Base-by-base conservation (phyloP, 1,140 invertebrate species). In the Tetramorium simillimum region DNA sequence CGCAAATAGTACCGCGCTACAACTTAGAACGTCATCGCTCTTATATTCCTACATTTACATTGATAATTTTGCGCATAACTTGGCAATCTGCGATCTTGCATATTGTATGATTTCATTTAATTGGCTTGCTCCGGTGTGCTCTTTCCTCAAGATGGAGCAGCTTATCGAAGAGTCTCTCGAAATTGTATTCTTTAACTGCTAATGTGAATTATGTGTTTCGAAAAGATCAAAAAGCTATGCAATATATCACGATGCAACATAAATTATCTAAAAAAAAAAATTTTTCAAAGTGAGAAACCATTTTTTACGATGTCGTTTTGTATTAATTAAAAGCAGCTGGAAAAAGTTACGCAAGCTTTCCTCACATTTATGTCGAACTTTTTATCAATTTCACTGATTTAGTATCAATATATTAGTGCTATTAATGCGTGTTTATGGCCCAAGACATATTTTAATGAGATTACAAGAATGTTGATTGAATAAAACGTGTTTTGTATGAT, bases 381-480 rank as follows among this genome's bases (percentile, higher is more conserved):
- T 65, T 67, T 16, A 40, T 12, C 16, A 16, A 60, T 77, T 46
- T 62, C 40, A 12, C 16, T 28, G 5, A 70, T 69, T 81, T 43
- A 70, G 5, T 18, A 16, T 3, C 4, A 69, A 70, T 21, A 70
- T 70, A 43, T 80, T 14, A 24, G 3, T 40, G 28, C 37, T 3
- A 21, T 70, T 43, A 56, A 43, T 6, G n/a, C 14, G 5, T 28
- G 6, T 37, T 28, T 46, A 46, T 63, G 28, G 40, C 14, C 21
- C 1, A 2, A 21, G 18, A 24, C 24, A 16, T 78, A 63, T 69
- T 43, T 58, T 81, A 69, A 49, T 37, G 37, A 28, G 10, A 56
- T 56, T 43, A 24, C 49, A 81, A 69, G 51, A 70, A 58, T 70
- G 63, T 43, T 70, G n/a, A 81, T 69, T 81, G 33, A 46, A 46